Evolutionary conservation across 2,113 vertebrate species (phyloP).

Genomic region (Labeo rohita): DNA sequence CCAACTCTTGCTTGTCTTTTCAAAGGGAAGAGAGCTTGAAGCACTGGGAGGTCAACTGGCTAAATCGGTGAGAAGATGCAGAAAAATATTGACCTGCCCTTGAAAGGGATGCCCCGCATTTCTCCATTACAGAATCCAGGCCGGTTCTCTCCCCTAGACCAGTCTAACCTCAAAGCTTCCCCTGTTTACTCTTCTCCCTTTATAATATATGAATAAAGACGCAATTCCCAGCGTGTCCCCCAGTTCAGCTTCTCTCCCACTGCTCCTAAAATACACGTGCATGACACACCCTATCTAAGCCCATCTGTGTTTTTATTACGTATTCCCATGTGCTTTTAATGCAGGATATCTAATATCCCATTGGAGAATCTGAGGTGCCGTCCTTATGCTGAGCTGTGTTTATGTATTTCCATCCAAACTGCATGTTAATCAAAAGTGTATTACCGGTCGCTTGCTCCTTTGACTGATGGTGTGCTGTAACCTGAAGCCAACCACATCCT

Average conservation of each 20-base stretch:
- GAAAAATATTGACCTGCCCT: slow-evolving; percentile 59
- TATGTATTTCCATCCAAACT: slow-evolving; percentile 19
- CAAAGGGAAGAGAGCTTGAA: slow-evolving; percentile 81
- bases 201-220: slow-evolving; percentile 24
- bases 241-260: background rate
- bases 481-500: slow-evolving; percentile 29
- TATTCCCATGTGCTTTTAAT: slow-evolving; percentile 31
- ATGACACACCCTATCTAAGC: slow-evolving; percentile 26
- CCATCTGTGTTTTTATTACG: slow-evolving; percentile 8
- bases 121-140: slow-evolving; percentile 52
- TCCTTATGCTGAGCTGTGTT: slow-evolving; percentile 19
- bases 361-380: slow-evolving; percentile 10
- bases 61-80: slow-evolving; percentile 76
- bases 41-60: slow-evolving; percentile 81
- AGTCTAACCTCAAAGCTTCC: slow-evolving; percentile 47
- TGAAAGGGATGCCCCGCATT: slow-evolving; percentile 48
- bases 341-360: slow-evolving; percentile 14
- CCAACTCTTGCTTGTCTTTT: slow-evolving; percentile 72
- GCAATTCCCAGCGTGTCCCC: slow-evolving; percentile 21
- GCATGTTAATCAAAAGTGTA: slow-evolving; percentile 37
- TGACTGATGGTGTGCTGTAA: slow-evolving; percentile 32
- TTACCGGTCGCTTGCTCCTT: slow-evolving; percentile 15
- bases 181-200: background rate
- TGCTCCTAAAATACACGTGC: slow-evolving; percentile 30
- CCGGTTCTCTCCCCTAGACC: slow-evolving; percentile 3